Conservation (phyloP, 1,140 invertebrate genomes). For the Leptinotarsa texana region DNA sequence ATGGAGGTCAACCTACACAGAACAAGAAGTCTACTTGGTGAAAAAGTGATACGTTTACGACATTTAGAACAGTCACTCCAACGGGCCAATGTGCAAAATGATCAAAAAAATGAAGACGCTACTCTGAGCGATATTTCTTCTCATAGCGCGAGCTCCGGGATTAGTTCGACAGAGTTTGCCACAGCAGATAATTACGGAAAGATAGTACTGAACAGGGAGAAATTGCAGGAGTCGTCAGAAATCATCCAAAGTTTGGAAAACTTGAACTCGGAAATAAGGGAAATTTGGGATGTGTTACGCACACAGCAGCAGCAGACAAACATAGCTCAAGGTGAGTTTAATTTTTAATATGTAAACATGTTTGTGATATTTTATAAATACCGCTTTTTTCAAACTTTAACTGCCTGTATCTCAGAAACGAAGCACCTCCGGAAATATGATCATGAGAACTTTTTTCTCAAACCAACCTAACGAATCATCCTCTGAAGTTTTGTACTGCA, state of each 20-base stretch:
- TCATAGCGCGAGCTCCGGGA: slow-evolving; percentile 67
- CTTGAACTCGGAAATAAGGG: slow-evolving; percentile 71
- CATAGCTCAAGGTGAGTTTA: slow-evolving; percentile 56
- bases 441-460: too few species aligned
- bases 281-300: slow-evolving; percentile 70
- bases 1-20: slow-evolving; percentile 79
- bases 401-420: not conserved
- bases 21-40: slow-evolving; percentile 73
- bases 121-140: slow-evolving; percentile 70
- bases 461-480: too few species aligned
- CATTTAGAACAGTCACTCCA: slow-evolving; percentile 76
- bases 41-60: slow-evolving; percentile 76
- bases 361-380: not conserved
- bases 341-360: not conserved
- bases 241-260: slow-evolving; percentile 73
- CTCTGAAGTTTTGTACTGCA: not conserved
- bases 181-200: slow-evolving; percentile 58
- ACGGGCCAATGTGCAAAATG: slow-evolving; percentile 59
- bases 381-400: too few species aligned
- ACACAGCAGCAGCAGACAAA: slow-evolving; percentile 63
- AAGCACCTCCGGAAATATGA: too few species aligned
- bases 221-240: slow-evolving; percentile 66
- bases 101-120: slow-evolving; percentile 58
- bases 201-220: slow-evolving; percentile 36
- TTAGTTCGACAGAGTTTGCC: slow-evolving; percentile 70